Percentiles rank a stretch among this genome's conserved stretches.
phyloP scores from a whole-genome alignment of 2,888 invertebrate genomes.

The Lamellibrachia columna region DNA sequence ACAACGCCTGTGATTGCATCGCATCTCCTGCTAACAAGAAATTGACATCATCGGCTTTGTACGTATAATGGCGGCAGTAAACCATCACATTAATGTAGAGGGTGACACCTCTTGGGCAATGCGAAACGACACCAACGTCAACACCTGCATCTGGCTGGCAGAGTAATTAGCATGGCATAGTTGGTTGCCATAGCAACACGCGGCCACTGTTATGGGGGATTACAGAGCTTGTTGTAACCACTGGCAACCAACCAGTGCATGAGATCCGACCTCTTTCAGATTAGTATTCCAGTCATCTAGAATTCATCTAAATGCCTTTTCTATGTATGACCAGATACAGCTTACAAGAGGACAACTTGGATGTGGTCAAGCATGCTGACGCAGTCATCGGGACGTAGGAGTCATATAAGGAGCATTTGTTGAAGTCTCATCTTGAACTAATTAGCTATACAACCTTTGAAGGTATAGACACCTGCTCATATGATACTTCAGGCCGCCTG shows the following conservation, averaged over 20 bases:
- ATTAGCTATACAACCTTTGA: constrained; percentile 11
- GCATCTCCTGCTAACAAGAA: neutral
- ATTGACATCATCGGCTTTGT: neutral
- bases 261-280: neutral
- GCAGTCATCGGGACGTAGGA: neutral
- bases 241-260: neutral
- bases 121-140: neutral
- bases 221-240: neutral
- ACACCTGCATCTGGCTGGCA: neutral
- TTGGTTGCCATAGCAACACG: neutral
- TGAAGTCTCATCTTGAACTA: neutral
- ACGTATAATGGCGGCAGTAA: neutral
- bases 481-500: neutral
- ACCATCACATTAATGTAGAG: neutral
- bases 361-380: neutral
- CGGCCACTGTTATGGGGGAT: constrained; percentile 11
- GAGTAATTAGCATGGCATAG: constrained; percentile 4
- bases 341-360: neutral
- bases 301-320: neutral
- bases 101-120: neutral
- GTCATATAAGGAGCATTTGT: neutral
- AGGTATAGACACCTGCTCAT: neutral
- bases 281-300: neutral
- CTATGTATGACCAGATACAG: neutral
- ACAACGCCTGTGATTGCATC: neutral